Percentiles rank a stretch among this genome's conserved stretches.
Conservation (phyloP, 1,140 invertebrate genomes). For the Papilio aristodemus region DNA sequence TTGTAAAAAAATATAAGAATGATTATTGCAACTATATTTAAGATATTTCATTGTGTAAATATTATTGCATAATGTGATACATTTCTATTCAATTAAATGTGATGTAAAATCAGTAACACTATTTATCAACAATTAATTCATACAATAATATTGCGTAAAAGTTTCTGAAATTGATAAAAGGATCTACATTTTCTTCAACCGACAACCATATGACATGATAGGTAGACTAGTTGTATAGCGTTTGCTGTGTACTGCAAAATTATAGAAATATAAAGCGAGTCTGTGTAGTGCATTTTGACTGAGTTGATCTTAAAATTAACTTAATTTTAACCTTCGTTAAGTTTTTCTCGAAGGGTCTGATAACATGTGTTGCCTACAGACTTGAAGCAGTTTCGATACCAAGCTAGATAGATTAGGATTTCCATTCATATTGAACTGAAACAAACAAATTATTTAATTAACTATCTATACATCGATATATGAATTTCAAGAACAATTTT, state of each 20-base stretch:
- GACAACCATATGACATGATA: neutral
- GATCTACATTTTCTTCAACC: neutral
- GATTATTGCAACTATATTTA: no score
- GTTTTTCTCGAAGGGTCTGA: neutral
- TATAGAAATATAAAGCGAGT: neutral
- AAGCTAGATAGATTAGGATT: neutral
- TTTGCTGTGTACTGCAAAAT: neutral
- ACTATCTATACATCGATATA: no score
- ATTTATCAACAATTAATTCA: no score
- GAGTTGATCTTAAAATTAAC: no score
- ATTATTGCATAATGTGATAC: no score
- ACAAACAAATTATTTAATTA: neutral
- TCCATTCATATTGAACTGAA: neutral
- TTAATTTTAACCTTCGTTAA: conserved; percentile 2
- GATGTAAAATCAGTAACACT: no score
- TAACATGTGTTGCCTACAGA: neutral
- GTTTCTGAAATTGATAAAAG: neutral
- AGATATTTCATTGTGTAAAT: no score
- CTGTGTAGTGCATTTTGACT: neutral
- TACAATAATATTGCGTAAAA: no score
- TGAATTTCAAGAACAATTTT: neutral
- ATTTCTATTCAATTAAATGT: no score
- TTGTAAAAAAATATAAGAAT: no score
- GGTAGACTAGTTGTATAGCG: neutral
- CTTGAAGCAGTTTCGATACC: neutral